Conservation (phyloP, 2,113 vertebrate genomes). For the Cavia aperea region DNA sequence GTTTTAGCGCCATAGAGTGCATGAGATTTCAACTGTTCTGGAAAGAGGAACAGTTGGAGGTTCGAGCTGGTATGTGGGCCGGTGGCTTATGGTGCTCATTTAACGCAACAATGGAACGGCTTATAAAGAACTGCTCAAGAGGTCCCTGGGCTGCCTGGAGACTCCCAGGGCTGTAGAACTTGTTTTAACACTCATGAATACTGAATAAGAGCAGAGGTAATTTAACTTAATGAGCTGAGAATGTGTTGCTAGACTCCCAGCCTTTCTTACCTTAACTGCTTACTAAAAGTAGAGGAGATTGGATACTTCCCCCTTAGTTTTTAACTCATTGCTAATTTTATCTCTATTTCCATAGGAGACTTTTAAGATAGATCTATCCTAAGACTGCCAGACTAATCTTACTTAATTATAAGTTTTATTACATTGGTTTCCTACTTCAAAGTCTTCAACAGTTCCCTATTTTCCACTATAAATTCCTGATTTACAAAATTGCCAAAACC, state of each 20-base stretch:
- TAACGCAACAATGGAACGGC: neutral
- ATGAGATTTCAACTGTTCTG: slow-evolving; percentile 5
- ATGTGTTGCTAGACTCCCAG: slow-evolving; percentile 22
- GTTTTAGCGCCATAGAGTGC: neutral
- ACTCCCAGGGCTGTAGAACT: neutral
- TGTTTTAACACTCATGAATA: slow-evolving; percentile 35
- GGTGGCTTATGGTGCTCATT: neutral
- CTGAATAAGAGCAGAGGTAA: slow-evolving; percentile 49
- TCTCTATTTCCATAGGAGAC: slow-evolving; percentile 21
- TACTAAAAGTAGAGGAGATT: slow-evolving; percentile 28
- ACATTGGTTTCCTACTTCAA: slow-evolving; percentile 43
- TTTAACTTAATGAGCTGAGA: slow-evolving; percentile 64
- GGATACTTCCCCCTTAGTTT: neutral
- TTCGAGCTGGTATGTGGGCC: neutral
- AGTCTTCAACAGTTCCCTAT: slow-evolving; percentile 45
- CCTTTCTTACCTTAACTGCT: slow-evolving; percentile 34
- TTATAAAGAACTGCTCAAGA: slow-evolving; percentile 7
- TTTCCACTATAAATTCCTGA: slow-evolving; percentile 42
- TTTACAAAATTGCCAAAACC: slow-evolving; percentile 49
- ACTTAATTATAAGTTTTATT: slow-evolving; percentile 57
- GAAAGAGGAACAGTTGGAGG: slow-evolving; percentile 9
- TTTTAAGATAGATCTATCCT: slow-evolving; percentile 47
- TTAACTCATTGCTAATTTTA: slow-evolving; percentile 47
- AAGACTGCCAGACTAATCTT: slow-evolving; percentile 51
- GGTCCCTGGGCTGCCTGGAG: slow-evolving; percentile 19